phyloP scores from a whole-genome alignment of 2,888 invertebrate genomes.

The Agrochola lota region DNA sequence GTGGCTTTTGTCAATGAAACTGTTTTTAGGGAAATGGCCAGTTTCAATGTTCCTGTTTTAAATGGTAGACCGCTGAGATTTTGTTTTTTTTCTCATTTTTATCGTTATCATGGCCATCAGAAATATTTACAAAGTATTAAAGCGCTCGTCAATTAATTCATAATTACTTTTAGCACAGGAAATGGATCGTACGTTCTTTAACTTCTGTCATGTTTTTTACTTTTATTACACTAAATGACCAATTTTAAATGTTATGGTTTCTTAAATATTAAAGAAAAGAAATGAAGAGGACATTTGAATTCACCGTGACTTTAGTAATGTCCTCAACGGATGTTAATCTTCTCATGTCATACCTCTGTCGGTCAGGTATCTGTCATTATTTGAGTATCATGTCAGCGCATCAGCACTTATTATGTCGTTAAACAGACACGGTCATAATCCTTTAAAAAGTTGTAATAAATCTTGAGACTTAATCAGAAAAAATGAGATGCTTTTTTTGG shows the following conservation, averaged over 20 bases:
- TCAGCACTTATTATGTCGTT: conserved; percentile 52
- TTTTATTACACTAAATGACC: conserved; percentile 8
- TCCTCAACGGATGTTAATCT: conserved; percentile 41
- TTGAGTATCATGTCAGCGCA: conserved; percentile 37
- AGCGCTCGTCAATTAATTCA: conserved; percentile 12
- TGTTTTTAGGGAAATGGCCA: conserved; percentile 56
- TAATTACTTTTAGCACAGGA: conserved; percentile 27
- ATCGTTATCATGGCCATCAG: background rate
- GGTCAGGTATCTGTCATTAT: conserved; percentile 31
- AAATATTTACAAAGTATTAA: conserved; percentile 7
- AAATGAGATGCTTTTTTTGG: background rate
- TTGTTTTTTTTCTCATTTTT: background rate
- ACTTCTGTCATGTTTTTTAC: conserved; percentile 10
- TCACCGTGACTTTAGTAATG: conserved; percentile 2
- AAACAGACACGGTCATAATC: conserved; percentile 17
- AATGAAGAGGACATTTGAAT: conserved; percentile 16
- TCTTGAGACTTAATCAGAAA: conserved; percentile 1
- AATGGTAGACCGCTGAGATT: background rate
- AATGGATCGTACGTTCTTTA: background rate
- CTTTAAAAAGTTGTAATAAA: background rate
- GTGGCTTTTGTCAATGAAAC: conserved; percentile 56
- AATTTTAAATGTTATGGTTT: conserved; percentile 21
- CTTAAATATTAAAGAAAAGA: conserved; percentile 22
- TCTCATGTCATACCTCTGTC: conserved; percentile 33
- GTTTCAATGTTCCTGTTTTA: conserved; percentile 40